Percentiles rank a stretch among this genome's conserved stretches.
Evolutionary conservation across 1,140 invertebrate species (phyloP).

Genomic region (Drosophila kohkoa): DNA sequence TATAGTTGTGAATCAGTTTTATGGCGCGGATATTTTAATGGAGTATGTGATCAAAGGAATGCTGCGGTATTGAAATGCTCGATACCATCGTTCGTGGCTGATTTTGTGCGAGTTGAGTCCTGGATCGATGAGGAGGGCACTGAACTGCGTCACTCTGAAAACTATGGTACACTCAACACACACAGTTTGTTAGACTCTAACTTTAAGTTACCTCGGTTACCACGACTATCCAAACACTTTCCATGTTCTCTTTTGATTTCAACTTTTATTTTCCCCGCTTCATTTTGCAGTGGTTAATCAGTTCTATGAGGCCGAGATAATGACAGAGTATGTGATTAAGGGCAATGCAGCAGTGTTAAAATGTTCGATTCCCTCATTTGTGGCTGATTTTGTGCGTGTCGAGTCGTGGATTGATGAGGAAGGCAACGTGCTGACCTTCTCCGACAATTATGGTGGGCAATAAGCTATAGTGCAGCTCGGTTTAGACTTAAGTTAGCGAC

Average conservation of each 20-base stretch:
- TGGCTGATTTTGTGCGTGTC: conserved; percentile 92
- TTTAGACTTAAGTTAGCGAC: conserved; percentile 49
- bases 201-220: conserved; percentile 29
- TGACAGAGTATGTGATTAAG: conserved; percentile 92
- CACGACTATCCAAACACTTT: conserved; percentile 16
- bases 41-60: conserved; percentile 89
- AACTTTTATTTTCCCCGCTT: conserved; percentile 28
- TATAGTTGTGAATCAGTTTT: conserved; percentile 92
- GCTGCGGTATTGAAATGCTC: conserved; percentile 89
- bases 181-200: conserved; percentile 1
- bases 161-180: conserved; percentile 85
- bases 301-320: conserved; percentile 92
- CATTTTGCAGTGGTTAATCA: conserved; percentile 90
- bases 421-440: conserved; percentile 87
- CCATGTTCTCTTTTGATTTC: conserved; percentile 14
- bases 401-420: conserved; percentile 90
- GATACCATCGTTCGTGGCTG: conserved; percentile 89
- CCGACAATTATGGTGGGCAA: conserved; percentile 87
- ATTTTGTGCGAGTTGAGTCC: conserved; percentile 89
- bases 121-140: conserved; percentile 87
- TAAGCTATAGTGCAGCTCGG: background rate
- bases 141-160: conserved; percentile 84
- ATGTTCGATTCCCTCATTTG: conserved; percentile 92
- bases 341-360: conserved; percentile 92
- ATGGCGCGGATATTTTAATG: conserved; percentile 91